These are phyloP conservation scores for Chiloscyllium punctatum DNA, from an alignment of 2,797 vertebrate genomes.

Conservation along the genomic window DNA sequence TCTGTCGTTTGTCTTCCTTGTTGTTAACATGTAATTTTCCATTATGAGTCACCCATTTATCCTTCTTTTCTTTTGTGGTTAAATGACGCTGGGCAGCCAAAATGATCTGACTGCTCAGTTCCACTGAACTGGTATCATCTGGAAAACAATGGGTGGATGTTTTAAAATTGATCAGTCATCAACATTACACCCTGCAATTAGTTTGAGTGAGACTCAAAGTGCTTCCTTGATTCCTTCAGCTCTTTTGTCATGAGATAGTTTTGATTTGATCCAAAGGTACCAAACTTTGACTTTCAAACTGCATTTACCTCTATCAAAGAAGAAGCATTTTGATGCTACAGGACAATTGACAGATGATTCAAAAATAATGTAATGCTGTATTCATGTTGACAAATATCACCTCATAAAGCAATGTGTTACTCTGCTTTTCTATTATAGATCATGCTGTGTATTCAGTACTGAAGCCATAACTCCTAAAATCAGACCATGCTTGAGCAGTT, in stretches of 20 bases:
- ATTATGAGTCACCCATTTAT: constrained; percentile 4
- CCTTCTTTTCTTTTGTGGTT: constrained; percentile 27
- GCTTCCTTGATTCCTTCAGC: neutral
- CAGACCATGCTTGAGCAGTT: neutral
- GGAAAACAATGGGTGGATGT: constrained; percentile 29
- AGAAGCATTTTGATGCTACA: neutral
- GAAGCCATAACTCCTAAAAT: neutral
- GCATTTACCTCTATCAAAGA: neutral
- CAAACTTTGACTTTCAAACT: neutral
- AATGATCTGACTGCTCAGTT: constrained; percentile 22
- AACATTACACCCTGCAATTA: constrained; percentile 30
- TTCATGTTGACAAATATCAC: neutral
- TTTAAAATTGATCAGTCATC: constrained; percentile 15
- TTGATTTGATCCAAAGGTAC: neutral
- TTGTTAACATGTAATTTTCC: neutral
- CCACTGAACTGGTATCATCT: neutral
- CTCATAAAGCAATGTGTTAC: neutral
- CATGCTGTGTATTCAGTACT: neutral
- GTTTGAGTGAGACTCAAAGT: neutral
- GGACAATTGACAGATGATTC: too few species aligned
- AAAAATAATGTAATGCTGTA: neutral
- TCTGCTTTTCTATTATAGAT: neutral
- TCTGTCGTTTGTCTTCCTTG: neutral
- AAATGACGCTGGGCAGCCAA: neutral
- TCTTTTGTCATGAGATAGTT: neutral